Evolutionary conservation across 2,113 vertebrate genomes (phyloP), one percentile per base, ranked within the genome.

Genomic region (Gymnogyps californianus): DNA sequence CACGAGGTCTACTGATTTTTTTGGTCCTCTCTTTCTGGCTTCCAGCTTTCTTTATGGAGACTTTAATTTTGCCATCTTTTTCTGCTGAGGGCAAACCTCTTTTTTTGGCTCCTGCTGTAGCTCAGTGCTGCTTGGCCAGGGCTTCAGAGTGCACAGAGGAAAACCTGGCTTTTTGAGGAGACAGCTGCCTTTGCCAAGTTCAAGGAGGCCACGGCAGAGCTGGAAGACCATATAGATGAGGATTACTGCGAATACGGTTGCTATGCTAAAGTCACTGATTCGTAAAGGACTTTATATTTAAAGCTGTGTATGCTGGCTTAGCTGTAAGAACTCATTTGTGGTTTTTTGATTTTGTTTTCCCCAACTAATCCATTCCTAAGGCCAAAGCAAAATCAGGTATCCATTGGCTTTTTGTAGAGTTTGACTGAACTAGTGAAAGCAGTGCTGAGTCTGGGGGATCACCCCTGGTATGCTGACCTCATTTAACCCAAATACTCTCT

Each of bases 201-300:
- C 28, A 10, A 8, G 54, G 54, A 57, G 46, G 40, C 29, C 66
- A 6, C 0, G 0, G 36, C 4, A 8, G 42, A 58, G 54, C 76
- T 66, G 84, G 52, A 42, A n/a, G 52, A 15, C 22, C 5, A 0
- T 12, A 4, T 9, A 26, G 72, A 9, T 55, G 89, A 80, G 64
- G 31, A 36, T 76, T 40, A 5, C 52, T 18, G 77, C 0, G 2
- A 31, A 44, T 36, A 12, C 0, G 1, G 9, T 6, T 64, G 89
- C 38, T 76, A 0, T 78, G 83, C 65, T 52, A 4, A 55, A 64
- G 42, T 25, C 83, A 52, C 25, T 4, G 29, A 32, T 32, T 36
- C 29, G 2, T 20, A 25, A 28, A 52, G 40, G 32, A 18, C 47
- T 59, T 40, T 3, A 1, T 9, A 36, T 55, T 4, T 7, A 20